A percentile compares a stretch with the other conserved stretches of the same genome.
phyloP scores from a whole-genome alignment of 2,888 invertebrate species.

The Drosophila longiperda region DNA sequence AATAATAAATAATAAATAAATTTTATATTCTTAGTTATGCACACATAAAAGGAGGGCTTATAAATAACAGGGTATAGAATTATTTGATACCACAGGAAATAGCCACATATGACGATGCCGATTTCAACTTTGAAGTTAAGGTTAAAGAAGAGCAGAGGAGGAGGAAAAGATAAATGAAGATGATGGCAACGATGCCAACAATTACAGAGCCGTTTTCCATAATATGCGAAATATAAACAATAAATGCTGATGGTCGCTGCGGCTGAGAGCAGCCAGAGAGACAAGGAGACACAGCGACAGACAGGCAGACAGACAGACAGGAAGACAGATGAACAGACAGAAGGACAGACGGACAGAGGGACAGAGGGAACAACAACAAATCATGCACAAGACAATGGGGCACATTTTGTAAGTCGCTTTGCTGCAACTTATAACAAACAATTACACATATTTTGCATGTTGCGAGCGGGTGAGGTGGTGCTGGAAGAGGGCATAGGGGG shows the following conservation, averaged over 20 bases:
- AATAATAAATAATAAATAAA: too few species aligned
- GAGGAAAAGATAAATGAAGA: slow-evolving; percentile 17
- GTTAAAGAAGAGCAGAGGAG: slow-evolving; percentile 14
- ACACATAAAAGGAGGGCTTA: fast-evolving
- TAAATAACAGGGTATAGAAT: slow-evolving; percentile 17
- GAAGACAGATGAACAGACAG: not conserved
- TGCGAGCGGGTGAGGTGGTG: slow-evolving; percentile 10
- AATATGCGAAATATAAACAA: slow-evolving; percentile 80
- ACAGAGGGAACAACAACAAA: slow-evolving; percentile 74
- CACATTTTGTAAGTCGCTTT: slow-evolving; percentile 75
- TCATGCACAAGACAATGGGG: slow-evolving; percentile 83
- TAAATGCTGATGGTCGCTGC: slow-evolving; percentile 60
- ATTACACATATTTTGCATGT: slow-evolving; percentile 81
- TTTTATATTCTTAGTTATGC: not conserved
- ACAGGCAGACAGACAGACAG: not conserved
- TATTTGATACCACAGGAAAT: slow-evolving; percentile 17
- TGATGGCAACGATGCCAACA: slow-evolving; percentile 51
- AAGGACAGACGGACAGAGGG: not conserved
- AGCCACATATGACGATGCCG: slow-evolving; percentile 58
- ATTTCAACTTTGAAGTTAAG: slow-evolving; percentile 12
- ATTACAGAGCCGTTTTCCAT: slow-evolving; percentile 65
- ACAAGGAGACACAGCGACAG: not conserved
- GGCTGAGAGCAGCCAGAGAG: not conserved
- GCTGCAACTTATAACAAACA: slow-evolving; percentile 80
- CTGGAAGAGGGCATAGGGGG: slow-evolving; percentile 1